These are phyloP conservation scores for Patella caerulea DNA, from an alignment of 2,888 invertebrate genomes.

Conservation along the genomic window DNA sequence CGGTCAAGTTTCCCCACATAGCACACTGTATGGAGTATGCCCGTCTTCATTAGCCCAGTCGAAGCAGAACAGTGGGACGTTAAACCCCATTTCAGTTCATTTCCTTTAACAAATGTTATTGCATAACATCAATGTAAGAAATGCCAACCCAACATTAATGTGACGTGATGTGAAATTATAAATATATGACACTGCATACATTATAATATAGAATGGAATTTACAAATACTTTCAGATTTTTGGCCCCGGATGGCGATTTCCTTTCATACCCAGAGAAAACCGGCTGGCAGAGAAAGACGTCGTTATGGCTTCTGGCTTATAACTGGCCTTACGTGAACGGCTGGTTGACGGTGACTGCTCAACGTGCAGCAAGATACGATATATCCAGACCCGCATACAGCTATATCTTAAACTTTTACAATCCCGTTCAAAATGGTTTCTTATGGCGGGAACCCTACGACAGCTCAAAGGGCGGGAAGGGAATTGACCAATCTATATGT, in stretches of 20 bases:
- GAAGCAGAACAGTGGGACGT: no score
- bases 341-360: slow-evolving; percentile 21
- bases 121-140: no score
- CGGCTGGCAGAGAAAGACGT: slow-evolving; percentile 22
- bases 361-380: slow-evolving; percentile 25
- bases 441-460: slow-evolving; percentile 23
- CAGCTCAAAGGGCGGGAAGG: background rate
- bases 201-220: no score
- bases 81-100: no score
- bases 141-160: no score
- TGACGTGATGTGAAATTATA: no score
- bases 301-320: slow-evolving; percentile 17
- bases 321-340: slow-evolving; percentile 25
- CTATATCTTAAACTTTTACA: slow-evolving; percentile 17
- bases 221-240: background rate
- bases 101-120: no score
- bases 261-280: slow-evolving; percentile 11
- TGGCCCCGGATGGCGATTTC: slow-evolving; percentile 22
- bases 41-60: no score
- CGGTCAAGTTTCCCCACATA: no score
- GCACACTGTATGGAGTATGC: no score
- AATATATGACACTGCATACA: no score
- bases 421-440: slow-evolving; percentile 14
- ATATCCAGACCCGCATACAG: slow-evolving; percentile 22
- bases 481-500: slow-evolving; percentile 12